Conservation (phyloP, 2,888 invertebrate genomes). For the Ethmia dodecea region DNA sequence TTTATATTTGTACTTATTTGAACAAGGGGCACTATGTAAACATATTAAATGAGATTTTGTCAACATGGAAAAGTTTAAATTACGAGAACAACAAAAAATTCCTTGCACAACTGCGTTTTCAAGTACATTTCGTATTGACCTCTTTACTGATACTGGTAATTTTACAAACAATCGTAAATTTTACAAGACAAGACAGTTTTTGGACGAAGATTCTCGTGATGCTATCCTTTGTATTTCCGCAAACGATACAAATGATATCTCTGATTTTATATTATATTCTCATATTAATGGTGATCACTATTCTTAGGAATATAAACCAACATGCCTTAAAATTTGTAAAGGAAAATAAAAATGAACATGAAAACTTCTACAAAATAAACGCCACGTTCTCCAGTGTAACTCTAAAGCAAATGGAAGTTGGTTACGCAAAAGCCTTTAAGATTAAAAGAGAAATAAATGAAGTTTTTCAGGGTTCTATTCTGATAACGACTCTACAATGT, state of each 20-base stretch:
- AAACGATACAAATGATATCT: constrained; percentile 46
- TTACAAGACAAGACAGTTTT: constrained; percentile 34
- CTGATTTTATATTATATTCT: constrained; percentile 43
- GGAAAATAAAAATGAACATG: constrained; percentile 16
- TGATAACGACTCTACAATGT: constrained; percentile 46
- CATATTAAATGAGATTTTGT: constrained; percentile 39
- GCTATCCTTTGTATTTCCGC: constrained; percentile 44
- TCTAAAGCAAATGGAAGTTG: constrained; percentile 39
- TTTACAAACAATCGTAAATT: constrained; percentile 40
- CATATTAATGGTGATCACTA: constrained; percentile 35
- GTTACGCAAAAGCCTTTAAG: constrained; percentile 40
- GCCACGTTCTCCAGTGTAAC: constrained; percentile 23
- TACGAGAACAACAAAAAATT: constrained; percentile 25
- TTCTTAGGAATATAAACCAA: constrained; percentile 37
- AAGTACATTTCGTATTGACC: constrained; percentile 28
- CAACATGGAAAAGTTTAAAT: constrained; percentile 29
- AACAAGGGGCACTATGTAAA: constrained; percentile 41
- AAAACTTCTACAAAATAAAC: constrained; percentile 27
- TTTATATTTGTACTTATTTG: constrained; percentile 38
- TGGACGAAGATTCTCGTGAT: constrained; percentile 50
- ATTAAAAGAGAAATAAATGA: constrained; percentile 42
- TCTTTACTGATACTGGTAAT: constrained; percentile 26
- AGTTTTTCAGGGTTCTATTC: constrained; percentile 47
- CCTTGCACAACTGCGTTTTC: constrained; percentile 29
- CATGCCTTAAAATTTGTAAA: constrained; percentile 24